Evolutionary conservation across 2,113 vertebrate genomes (phyloP).

Genomic region (Dipodomys ordii): DNA sequence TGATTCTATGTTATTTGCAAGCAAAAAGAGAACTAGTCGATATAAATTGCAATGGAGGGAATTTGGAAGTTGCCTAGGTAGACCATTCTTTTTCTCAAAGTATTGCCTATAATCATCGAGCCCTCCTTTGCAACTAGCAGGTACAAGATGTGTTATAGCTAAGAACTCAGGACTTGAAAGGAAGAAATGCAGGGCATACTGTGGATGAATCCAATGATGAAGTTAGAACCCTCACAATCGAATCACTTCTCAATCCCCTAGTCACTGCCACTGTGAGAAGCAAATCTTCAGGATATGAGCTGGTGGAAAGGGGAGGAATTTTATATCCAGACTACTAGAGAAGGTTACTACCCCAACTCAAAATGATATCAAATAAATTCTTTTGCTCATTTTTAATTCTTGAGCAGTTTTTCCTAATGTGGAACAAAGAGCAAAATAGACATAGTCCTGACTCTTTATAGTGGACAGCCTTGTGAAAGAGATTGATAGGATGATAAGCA

Average conservation of each 20-base stretch:
- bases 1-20: slow-evolving; percentile 60
- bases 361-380: neutral
- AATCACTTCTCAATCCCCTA: too few species aligned
- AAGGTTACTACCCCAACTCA: neutral
- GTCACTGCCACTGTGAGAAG: too few species aligned
- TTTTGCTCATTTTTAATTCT: neutral
- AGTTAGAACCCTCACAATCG: accelerated
- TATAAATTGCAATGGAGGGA: slow-evolving; percentile 12
- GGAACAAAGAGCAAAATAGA: neutral
- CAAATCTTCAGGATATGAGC: too few species aligned
- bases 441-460: neutral
- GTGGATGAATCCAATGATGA: neutral
- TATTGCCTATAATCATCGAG: neutral
- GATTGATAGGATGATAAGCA: neutral
- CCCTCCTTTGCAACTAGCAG: neutral
- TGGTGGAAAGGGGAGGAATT: too few species aligned
- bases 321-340: neutral
- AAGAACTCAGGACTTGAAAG: neutral
- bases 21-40: neutral
- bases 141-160: neutral
- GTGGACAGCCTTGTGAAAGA: neutral
- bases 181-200: neutral
- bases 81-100: neutral
- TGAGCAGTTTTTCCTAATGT: neutral
- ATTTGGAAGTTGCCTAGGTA: slow-evolving; percentile 9